phyloP scores from a whole-genome alignment of 2,113 vertebrate genomes.

The Python bivittatus region DNA sequence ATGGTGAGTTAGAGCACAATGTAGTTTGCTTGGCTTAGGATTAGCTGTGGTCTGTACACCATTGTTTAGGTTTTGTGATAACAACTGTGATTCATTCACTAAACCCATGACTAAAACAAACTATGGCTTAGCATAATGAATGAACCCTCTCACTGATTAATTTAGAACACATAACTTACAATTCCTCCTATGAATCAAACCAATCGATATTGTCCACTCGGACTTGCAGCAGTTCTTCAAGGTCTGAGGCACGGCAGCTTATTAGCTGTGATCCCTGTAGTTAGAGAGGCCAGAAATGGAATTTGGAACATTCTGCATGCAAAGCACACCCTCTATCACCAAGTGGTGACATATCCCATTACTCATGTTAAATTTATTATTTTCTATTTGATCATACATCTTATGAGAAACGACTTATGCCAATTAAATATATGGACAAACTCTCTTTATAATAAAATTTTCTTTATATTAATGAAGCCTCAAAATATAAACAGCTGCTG shows the following conservation, averaged over 20 bases:
- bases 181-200: not conserved
- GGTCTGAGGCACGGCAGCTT: not conserved
- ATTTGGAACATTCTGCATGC: not conserved
- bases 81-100: not conserved
- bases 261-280: not conserved
- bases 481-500: not conserved
- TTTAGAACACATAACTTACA: not conserved
- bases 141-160: not conserved
- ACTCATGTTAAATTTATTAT: not conserved
- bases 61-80: not conserved
- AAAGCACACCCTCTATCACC: not conserved
- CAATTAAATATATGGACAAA: conserved; percentile 10
- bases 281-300: not conserved
- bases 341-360: not conserved
- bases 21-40: not conserved
- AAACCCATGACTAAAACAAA: not conserved
- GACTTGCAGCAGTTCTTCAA: not conserved
- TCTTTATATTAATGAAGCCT: not conserved
- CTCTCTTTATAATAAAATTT: not conserved
- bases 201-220: not conserved
- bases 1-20: not conserved
- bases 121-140: not conserved
- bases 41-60: not conserved
- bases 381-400: not conserved
- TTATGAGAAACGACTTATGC: not conserved